Evolutionary conservation across 2,797 vertebrate species (phyloP), one percentile per base, ranked within the genome.

Genomic region (Sylvia borin): DNA sequence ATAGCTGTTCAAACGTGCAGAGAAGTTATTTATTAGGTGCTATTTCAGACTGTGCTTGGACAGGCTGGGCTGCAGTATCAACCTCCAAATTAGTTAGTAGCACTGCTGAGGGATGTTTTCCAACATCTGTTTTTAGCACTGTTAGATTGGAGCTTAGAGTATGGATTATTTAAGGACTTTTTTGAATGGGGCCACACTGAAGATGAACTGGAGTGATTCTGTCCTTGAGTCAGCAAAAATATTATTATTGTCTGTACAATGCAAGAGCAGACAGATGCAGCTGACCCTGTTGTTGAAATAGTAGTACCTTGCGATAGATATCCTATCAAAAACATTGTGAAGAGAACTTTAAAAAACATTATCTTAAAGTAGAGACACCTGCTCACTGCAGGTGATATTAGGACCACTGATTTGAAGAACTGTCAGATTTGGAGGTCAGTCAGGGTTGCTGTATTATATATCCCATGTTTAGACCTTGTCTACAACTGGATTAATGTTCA

Each of bases 21-120:
- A 81, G 43, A 75, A 85, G 55, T 91, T 93, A 95, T 91, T 93
- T 93, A 93, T 93, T 93, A 90, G 85, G 85, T 97, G 90, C 57
- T 84, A 31, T 79, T 93, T 93, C 66, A 82, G 55, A 88, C 40
- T 88, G 34, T 67, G 60, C 85, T 93, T 90, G 76, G 60, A 81
- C 76, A 84, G 66, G 25, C 62, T 93, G 22, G 15, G 25, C 43
- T 94, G 64, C 81, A 90, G 88, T 90, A 86, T 92, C 90, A 94
- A 64, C 76, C 66, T 71, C 55, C 83, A 81, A 95, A 93, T 92
- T 94, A 96, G 86, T 88, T 94, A 90, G 78, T 61, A 89, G 71
- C 87, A 57, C 71, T 91, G 77, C 80, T 90, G 60, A 73, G 86
- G 71, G 67, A 89, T 94, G 68, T 89, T 95, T 92, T 93, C 84